phyloP scores from a whole-genome alignment of 1,140 invertebrate genomes.

The Lordiphosa collinella region DNA sequence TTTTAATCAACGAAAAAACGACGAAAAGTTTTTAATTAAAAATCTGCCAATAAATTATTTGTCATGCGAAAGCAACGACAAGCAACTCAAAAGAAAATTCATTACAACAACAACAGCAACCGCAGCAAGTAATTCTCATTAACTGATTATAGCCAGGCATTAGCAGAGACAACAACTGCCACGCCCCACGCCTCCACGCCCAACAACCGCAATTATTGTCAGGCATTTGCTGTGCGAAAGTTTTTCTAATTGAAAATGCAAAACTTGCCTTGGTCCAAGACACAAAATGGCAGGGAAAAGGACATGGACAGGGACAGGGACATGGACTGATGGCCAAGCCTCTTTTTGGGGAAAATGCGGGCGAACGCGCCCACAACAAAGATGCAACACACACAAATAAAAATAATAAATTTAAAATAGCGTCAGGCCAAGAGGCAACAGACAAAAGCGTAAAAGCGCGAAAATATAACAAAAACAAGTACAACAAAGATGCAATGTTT shows the following conservation, averaged over 20 bases:
- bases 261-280: conserved; percentile 26
- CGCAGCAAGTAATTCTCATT: conserved; percentile 62
- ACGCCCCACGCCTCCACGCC: background rate
- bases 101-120: conserved; percentile 52
- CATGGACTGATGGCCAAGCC: background rate
- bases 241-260: conserved; percentile 78
- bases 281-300: background rate
- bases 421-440: conserved; percentile 49
- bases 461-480: conserved; percentile 61
- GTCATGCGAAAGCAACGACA: conserved; percentile 46
- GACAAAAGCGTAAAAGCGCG: conserved; percentile 63
- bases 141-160: conserved; percentile 71
- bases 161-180: conserved; percentile 59
- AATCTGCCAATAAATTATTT: conserved; percentile 75
- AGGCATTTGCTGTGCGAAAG: conserved; percentile 63
- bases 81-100: conserved; percentile 61
- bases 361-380: conserved; percentile 37
- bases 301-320: background rate
- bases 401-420: conserved; percentile 74
- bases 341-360: conserved; percentile 15
- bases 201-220: conserved; percentile 63
- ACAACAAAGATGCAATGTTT: conserved; percentile 22
- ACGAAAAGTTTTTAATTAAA: conserved; percentile 67
- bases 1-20: conserved; percentile 27
- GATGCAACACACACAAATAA: conserved; percentile 63